These are phyloP conservation scores for Proisotoma minuta DNA, from an alignment of 2,888 invertebrate species.

Conservation along the genomic window DNA sequence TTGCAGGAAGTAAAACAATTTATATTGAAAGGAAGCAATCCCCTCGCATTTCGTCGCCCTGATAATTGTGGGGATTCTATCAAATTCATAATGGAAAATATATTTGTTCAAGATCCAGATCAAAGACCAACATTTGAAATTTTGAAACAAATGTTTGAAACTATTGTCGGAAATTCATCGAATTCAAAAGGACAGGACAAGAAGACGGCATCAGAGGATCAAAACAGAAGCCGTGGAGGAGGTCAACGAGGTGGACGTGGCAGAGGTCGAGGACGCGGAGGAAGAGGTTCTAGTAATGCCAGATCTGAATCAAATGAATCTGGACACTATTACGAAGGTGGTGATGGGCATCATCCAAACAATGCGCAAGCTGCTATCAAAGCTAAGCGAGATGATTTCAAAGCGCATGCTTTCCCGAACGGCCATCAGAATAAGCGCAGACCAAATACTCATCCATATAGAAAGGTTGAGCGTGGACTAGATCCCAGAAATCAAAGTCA, in stretches of 20 bases:
- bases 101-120: conserved; percentile 19
- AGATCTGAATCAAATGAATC: not conserved
- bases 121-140: conserved; percentile 26
- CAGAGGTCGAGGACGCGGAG: conserved; percentile 1
- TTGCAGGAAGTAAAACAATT: conserved; percentile 15
- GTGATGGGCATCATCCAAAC: not conserved
- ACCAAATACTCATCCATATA: no score
- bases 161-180: no score
- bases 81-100: conserved; percentile 14
- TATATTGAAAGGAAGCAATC: conserved; percentile 15
- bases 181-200: not conserved
- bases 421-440: no score
- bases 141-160: conserved; percentile 15
- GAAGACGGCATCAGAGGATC: not conserved
- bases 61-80: conserved; percentile 13
- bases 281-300: not conserved
- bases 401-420: no score
- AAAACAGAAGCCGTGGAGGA: not conserved
- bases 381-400: not conserved
- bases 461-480: no score
- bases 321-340: not conserved
- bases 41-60: conserved; percentile 18
- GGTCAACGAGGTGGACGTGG: conserved; percentile 8
- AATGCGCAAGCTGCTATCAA: not conserved
- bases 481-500: no score